Base-by-base conservation (phyloP, 2,888 invertebrate genomes). In the Apotomis betuletana region DNA sequence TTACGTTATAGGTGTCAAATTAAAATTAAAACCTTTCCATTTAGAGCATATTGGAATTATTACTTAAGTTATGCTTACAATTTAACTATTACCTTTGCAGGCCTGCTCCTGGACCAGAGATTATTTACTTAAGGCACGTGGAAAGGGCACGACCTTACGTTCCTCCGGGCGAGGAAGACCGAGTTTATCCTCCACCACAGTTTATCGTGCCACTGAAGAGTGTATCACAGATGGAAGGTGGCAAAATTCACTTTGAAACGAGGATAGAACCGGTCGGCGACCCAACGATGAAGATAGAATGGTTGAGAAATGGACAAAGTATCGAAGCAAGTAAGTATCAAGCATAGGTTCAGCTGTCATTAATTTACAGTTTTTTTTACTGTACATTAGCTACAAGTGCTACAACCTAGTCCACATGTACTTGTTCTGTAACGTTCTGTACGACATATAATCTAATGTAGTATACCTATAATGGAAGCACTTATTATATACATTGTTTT, bases 181-280 rank as follows among this genome's bases (percentile, higher is more conserved):
- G 96, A 79, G 95, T 97, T 77, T 97, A 97, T 92, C 97, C 97
- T 85, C 97, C 98, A 79, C 98, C 98, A 75, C 96, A 97, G 90
- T 98, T 98, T 91, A 97, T 98, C 85, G 96, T 98, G 90, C 98
- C 98, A 80, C 94, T 98, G 79, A 95, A 95, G 83, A 97, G 97
- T 92, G 94, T 96, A 77, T 94, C 96, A 80, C 96, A 97, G 87
- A 94, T 96, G 85, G 99, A 99, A 93, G 98, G 98, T 89, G 97
- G 97, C 85, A 96, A 97, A 86, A 96, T 98, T 84, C 98, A 99
- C 94, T 98, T 99, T 94, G 99, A 99, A 94, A 99, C 98, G 87
- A 96, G 98, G 90, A 97, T 99, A 91, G 97, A 98, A 92, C 99
- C 99, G 79, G 97, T 98, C 84, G 98, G 98, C 79, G 99, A 99